These are phyloP conservation scores for Platycheirus albimanus DNA, from an alignment of 2,888 invertebrate genomes.

Conservation along the genomic window DNA sequence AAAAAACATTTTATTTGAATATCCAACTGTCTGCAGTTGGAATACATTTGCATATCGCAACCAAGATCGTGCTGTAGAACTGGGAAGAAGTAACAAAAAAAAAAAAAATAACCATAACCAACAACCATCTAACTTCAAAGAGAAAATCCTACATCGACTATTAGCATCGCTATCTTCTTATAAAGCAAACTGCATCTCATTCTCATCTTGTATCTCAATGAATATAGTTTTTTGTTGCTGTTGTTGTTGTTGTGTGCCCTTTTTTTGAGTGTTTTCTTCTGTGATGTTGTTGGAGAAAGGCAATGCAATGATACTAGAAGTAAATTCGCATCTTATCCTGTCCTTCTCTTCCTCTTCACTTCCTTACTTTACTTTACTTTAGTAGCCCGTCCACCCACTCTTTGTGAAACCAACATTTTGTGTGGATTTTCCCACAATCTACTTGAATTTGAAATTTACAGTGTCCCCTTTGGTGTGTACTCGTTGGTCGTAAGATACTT, in stretches of 20 bases:
- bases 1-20: conserved; percentile 30
- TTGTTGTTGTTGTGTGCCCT: neutral
- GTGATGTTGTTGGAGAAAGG: conserved; percentile 29
- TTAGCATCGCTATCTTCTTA: conserved; percentile 51
- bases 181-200: conserved; percentile 57
- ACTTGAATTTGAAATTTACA: conserved; percentile 56
- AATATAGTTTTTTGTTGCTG: conserved; percentile 5
- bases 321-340: conserved; percentile 37
- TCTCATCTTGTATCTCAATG: conserved; percentile 49
- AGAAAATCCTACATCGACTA: conserved; percentile 61
- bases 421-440: conserved; percentile 60
- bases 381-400: neutral
- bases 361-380: too few species aligned
- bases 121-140: conserved; percentile 26
- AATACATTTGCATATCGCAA: conserved; percentile 62
- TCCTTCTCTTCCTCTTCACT: neutral
- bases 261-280: neutral
- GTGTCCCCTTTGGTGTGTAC: conserved; percentile 14
- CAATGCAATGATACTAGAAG: conserved; percentile 37
- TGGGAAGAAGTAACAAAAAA: neutral
- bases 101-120: neutral
- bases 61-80: conserved; percentile 43
- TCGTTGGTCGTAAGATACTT: neutral
- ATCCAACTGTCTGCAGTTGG: conserved; percentile 26
- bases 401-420: conserved; percentile 19